These are phyloP conservation scores for Cassiopea xamachana DNA, from an alignment of 30 jellyfish, hydroid and myxozoan species.

Conservation along the genomic window DNA sequence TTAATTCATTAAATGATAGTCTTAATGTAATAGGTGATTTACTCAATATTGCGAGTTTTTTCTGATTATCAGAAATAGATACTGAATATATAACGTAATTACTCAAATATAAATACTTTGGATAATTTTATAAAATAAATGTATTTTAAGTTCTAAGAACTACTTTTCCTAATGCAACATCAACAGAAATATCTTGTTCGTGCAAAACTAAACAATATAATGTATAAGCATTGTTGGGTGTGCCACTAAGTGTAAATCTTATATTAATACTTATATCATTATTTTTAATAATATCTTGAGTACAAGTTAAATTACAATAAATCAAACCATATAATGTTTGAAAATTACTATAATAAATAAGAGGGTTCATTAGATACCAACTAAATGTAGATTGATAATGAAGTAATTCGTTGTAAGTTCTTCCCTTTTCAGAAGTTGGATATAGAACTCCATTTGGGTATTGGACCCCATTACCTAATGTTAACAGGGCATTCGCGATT, in stretches of 20 bases:
- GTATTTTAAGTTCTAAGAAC: neutral
- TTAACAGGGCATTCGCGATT: no score
- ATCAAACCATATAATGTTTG: neutral
- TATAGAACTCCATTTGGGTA: neutral
- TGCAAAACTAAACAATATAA: no score
- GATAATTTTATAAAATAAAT: neutral
- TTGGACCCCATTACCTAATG: neutral
- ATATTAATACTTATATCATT: no score
- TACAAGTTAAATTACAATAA: no score
- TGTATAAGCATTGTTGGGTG: neutral
- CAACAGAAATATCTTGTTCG: neutral
- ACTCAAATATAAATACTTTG: constrained; percentile 3
- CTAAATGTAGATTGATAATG: neutral
- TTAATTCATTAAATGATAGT: no score
- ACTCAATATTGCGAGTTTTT: neutral
- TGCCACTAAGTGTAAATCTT: neutral
- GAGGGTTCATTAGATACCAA: neutral
- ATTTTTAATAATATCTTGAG: no score
- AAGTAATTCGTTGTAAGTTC: neutral
- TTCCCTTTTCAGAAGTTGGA: neutral
- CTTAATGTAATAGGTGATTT: neutral
- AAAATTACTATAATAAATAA: no score
- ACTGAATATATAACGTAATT: no score
- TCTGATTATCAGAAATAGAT: no score
- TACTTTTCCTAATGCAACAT: neutral